These are phyloP conservation scores for Molorchus minor DNA, from an alignment of 2,888 invertebrate species.

Conservation along the genomic window DNA sequence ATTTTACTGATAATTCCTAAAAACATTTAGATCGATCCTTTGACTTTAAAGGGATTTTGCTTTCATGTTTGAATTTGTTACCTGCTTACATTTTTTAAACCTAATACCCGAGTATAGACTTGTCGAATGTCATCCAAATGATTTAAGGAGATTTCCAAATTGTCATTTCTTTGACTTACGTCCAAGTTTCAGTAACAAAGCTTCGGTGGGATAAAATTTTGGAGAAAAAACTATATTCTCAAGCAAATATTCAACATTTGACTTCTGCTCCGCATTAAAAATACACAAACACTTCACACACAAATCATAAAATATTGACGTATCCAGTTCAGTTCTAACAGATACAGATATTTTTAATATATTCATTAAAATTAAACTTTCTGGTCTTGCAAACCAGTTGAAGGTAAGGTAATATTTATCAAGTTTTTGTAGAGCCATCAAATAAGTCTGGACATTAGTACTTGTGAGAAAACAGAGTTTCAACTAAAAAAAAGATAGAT, in stretches of 20 bases:
- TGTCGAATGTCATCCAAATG: constrained; percentile 55
- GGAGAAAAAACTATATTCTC: constrained; percentile 70
- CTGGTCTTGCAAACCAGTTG: constrained; percentile 73
- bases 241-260: constrained; percentile 68
- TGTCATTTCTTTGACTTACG: constrained; percentile 62
- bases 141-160: constrained; percentile 59
- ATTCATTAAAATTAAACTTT: constrained; percentile 67
- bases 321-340: constrained; percentile 60
- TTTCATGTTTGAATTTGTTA: not conserved
- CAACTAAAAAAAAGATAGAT: constrained; percentile 47
- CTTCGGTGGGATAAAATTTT: constrained; percentile 69
- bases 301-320: constrained; percentile 66
- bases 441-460: constrained; percentile 60
- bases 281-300: constrained; percentile 71
- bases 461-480: constrained; percentile 60
- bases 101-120: constrained; percentile 57
- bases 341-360: constrained; percentile 62
- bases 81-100: constrained; percentile 52
- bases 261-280: constrained; percentile 68
- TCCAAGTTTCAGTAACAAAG: constrained; percentile 66
- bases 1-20: too few relatives aligned
- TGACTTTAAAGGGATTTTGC: too few relatives aligned
- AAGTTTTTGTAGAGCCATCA: constrained; percentile 58
- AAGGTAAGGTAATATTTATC: constrained; percentile 61
- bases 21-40: too few relatives aligned